These are phyloP conservation scores for Gnatocerus cornutus DNA, from an alignment of 2,888 invertebrate genomes.

Conservation along the genomic window DNA sequence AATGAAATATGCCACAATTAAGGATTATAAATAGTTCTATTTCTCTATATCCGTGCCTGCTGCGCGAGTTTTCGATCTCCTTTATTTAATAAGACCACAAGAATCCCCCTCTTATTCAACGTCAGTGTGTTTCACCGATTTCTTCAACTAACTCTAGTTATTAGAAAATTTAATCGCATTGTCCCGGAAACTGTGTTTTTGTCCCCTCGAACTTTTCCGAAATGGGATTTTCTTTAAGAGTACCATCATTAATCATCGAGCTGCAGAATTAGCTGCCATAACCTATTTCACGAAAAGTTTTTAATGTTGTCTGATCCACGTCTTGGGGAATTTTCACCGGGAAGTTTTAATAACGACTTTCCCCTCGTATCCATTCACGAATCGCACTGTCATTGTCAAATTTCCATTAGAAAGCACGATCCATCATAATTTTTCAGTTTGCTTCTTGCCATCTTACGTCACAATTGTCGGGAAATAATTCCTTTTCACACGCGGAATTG, in stretches of 20 bases:
- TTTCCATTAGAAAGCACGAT: conserved; percentile 22
- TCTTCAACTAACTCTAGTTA: conserved; percentile 16
- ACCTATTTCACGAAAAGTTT: conserved; percentile 47
- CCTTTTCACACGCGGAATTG: conserved; percentile 6
- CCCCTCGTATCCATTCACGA: conserved; percentile 15
- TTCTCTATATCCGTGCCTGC: conserved; percentile 14
- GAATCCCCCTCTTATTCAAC: conserved; percentile 44
- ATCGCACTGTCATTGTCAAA: conserved; percentile 26
- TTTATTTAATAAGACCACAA: conserved; percentile 40
- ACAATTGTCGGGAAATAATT: conserved; percentile 23
- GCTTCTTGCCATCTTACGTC: background rate
- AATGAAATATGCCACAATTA: conserved; percentile 30
- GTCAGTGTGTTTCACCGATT: conserved; percentile 36
- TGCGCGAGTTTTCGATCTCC: conserved; percentile 17
- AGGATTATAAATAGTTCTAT: conserved; percentile 25
- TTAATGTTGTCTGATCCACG: conserved; percentile 46
- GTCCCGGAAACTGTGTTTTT: background rate
- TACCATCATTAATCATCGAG: conserved; percentile 49
- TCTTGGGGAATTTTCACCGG: conserved; percentile 31
- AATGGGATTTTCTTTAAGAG: conserved; percentile 22
- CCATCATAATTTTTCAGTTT: conserved; percentile 35
- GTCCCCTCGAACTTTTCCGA: conserved; percentile 15
- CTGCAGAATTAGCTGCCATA: conserved; percentile 51
- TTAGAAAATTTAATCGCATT: conserved; percentile 29
- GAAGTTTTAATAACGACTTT: conserved; percentile 34